Percentiles rank a stretch among this genome's conserved stretches.
Conservation (phyloP, 2,113 vertebrate species). For the Anseranas semipalmata region DNA sequence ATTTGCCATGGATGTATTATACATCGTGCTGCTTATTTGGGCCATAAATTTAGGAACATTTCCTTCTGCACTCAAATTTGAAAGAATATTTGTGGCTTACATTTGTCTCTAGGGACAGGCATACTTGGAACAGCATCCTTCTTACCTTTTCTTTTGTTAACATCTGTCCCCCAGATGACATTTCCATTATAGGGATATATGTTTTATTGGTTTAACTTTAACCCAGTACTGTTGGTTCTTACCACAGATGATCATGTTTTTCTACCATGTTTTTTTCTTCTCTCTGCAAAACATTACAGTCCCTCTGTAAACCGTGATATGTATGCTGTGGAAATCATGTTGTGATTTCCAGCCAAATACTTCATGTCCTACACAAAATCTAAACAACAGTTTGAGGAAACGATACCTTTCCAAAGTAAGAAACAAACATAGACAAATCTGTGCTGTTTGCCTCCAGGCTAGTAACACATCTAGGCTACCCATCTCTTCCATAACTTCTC, state of each 20-base stretch:
- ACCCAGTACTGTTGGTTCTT: not conserved
- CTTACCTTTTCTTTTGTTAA: not conserved
- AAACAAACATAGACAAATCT: not conserved
- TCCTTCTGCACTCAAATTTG: not conserved
- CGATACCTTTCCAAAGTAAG: not conserved
- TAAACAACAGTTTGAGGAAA: not conserved
- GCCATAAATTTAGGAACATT: not conserved
- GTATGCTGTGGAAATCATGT: not conserved
- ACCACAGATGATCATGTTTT: not conserved
- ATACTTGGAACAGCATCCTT: not conserved
- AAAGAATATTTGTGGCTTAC: not conserved
- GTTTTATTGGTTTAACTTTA: not conserved
- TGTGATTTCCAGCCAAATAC: not conserved
- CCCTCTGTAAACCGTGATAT: not conserved
- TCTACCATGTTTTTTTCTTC: not conserved
- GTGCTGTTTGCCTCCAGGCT: not conserved
- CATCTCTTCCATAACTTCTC: not conserved
- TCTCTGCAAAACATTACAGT: not conserved
- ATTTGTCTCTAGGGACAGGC: not conserved
- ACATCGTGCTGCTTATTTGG: not conserved
- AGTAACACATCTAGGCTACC: not conserved
- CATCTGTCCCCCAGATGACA: not conserved
- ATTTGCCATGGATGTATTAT: not conserved
- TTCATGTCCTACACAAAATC: not conserved
- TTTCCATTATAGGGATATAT: not conserved